Base-by-base conservation (phyloP, 2,888 invertebrate species). In the Lysandra bellargus region DNA sequence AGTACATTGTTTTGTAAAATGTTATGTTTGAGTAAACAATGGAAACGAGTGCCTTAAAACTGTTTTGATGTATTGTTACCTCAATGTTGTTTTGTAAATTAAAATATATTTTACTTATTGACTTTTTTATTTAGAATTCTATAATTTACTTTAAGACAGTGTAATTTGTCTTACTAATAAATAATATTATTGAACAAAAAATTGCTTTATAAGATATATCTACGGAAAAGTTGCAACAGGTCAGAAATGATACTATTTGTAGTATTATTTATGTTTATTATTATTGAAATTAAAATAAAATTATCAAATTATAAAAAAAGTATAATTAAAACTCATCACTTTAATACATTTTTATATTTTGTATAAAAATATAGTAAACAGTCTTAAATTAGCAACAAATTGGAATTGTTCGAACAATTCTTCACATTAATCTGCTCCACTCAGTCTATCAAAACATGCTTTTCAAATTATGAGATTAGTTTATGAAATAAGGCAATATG, bases 31-130 rank as follows among this genome's bases (percentile, higher is more conserved):
- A 69, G 33, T 23, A 64, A 30, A 9, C 17, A 69, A 69, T 69
- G 69, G 37, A 69, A 5, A 69, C 37, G 14, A 17, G 89, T 89
- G 90, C 90, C 89, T 90, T 87, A 80, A 77, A 81, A 78, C 84
- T 85, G 87, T 88, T 87, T 88, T 88, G 85, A 85, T 81, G 33
- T 33, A 82, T 84, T 85, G 88, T 90, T 90, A 89, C 87, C 89
- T 86, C 84, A 84, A 86, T 89, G 86, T 90, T 88, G 83, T 86
- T 37, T 33, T 83, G 81, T 85, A 80, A 81, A 61, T 60, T 57
- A 33, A 30, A 49, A 53, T 23, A 76, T 57, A 53, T 76, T 76
- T 53, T 76, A 33, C 69, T 37, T 33, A 37, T 5, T 64, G 33
- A 69, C 33, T 69, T 37, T 37, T 37, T 5, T 33, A 33, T 69